Base-by-base conservation (phyloP, 1,140 invertebrate genomes). In the Triops longicaudatus region DNA sequence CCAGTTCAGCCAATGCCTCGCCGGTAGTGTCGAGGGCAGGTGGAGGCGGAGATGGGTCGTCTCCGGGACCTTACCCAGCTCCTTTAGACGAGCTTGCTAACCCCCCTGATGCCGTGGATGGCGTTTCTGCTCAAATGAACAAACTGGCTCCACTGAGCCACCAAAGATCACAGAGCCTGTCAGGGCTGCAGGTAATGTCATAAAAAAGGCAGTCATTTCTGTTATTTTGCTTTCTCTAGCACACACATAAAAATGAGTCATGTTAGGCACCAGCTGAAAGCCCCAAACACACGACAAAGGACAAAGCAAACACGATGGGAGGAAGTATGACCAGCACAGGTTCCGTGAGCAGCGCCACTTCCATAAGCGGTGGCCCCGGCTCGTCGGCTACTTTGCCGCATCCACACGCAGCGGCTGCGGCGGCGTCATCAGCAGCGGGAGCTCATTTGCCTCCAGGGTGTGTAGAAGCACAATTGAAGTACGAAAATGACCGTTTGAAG, bases 401-500 rank as follows among this genome's bases (percentile, higher is more conserved):
- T 63, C 50, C 50, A 6, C 81, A 82, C 76, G 77, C 80, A 41
- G 75, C 79, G 26, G 82, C 82, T 76, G 82, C 84, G 81, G 78
- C 84, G 84, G 80, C 84, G 83, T 84, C 85, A 79, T 88, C 86
- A 74, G 79, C 75, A 37, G 74, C 50, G 76, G 79, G 79, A 75
- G 81, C 77, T 89, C 89, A 83, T 86, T 88, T 77, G 88, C 89
- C 73, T 87, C 89, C 42, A 72, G 82, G 86, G 79, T 87, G 87
- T 43, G 87, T 89, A 9, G 95, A 97, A 83, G 92, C 93, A 82
- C 95, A 98, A 84, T 87, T 98, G 43, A 95, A 97, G 84, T 98
- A 98, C 86, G 97, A 99, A 86, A 98, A 98, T 85, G 96, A 98
- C 83, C 88, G 95, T 80, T 88, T 99, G 71, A 98, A 98, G 87